A percentile compares a stretch with the other conserved stretches of the same genome.
These are phyloP conservation scores for Gyps fulvus DNA, from an alignment of 2,113 vertebrate genomes.

Conservation along the genomic window DNA sequence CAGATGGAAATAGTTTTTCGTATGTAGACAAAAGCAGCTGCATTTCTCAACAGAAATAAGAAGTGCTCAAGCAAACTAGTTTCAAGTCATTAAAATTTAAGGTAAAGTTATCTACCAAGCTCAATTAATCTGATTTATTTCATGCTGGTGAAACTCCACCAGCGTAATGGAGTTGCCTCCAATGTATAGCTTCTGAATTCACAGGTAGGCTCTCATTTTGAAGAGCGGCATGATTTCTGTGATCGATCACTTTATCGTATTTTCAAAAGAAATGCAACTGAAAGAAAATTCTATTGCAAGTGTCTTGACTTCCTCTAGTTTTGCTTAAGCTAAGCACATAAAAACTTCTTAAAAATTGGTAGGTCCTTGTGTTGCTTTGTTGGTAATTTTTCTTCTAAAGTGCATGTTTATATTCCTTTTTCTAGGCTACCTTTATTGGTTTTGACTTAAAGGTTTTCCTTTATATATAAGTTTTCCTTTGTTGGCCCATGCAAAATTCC, in stretches of 20 bases:
- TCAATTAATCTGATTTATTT: not conserved
- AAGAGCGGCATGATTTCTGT: not conserved
- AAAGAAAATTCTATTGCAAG: not conserved
- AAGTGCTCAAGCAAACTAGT: not conserved
- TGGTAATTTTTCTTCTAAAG: not conserved
- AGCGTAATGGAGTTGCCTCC: not conserved
- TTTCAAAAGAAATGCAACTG: not conserved
- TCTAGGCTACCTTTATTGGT: not conserved
- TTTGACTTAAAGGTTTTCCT: not conserved
- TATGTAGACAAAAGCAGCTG: not conserved
- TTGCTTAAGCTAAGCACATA: not conserved
- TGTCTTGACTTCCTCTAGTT: not conserved
- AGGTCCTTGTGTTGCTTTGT: not conserved
- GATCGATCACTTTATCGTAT: not conserved
- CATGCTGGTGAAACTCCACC: not conserved
- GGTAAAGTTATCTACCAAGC: not conserved
- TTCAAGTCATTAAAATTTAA: not conserved
- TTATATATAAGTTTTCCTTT: not conserved
- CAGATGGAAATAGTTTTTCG: not conserved
- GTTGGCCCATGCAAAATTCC: not conserved
- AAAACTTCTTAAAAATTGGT: not conserved
- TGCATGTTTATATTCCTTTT: not conserved
- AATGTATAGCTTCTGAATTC: not conserved
- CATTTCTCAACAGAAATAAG: not conserved
- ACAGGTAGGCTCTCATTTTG: not conserved